Evolutionary conservation across 1,140 invertebrate species (phyloP), one percentile per base, ranked within the genome.

Genomic region (Lepidurus apus): DNA sequence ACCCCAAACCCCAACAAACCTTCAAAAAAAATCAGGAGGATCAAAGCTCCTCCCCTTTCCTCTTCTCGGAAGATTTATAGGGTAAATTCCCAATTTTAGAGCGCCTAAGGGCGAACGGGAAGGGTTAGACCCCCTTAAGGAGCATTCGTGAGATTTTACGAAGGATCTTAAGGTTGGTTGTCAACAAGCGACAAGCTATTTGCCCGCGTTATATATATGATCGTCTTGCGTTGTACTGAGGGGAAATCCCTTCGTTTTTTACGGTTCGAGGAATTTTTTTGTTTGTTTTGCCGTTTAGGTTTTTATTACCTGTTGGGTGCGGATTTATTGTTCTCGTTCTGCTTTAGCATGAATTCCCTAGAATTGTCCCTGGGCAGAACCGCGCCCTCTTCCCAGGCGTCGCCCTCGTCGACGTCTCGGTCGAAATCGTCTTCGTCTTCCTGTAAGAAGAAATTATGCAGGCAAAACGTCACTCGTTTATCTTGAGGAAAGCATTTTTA

Each of bases 351-450:
- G 84, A 95, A 95, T 83, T 95, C 93, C 7, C 93, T 93, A 77
- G 93, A 93, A 85, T 93, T 95, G 83, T 95, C 93, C 84, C 95
- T 95, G 13, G 93, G 92, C 81, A 95, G 95, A 80, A 95, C 91
- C 81, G 86, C 77, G 85, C 85, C 79, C 84, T 84, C 83, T 26
- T 83, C 82, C 43, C 79, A 73, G 77, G 86, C 90, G 45, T 86
- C 87, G 80, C 91, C 91, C 80, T 83, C 81, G 17, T 83, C 80
- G 74, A 80, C 82, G 73, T 84, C 84, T 42, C 83, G 83, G 5
- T 84, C 85, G 10, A 95, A 93, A 80, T 95, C 93, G 81, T 95
- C 93, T 82, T 94, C 93, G 80, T 93, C 93, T 80, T 92, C 93
- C 84, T 86, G 80, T 9, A 34, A 3, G 34, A 34, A 34, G 34